Evolutionary conservation across 2,888 invertebrate species (phyloP).

Genomic region (Pseudoips prasinana): DNA sequence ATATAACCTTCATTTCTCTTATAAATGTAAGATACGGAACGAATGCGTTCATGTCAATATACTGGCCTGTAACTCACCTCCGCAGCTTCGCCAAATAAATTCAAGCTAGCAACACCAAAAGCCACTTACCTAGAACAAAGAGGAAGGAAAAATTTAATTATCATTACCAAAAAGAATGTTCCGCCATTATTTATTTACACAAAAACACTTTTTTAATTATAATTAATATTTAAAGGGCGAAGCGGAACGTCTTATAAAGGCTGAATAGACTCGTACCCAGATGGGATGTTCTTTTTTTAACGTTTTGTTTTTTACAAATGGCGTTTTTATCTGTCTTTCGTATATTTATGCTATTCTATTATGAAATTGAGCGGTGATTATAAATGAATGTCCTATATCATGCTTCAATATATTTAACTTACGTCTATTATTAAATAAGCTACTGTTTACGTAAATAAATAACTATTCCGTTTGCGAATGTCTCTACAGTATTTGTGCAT

Average conservation of each 20-base stretch:
- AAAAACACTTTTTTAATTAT: conserved; percentile 73
- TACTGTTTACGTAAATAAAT: no score
- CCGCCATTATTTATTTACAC: conserved; percentile 71
- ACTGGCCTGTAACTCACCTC: no score
- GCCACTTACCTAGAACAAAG: conserved; percentile 74
- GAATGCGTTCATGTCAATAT: no score
- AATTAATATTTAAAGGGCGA: conserved; percentile 75
- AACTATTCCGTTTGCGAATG: no score
- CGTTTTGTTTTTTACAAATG: not conserved
- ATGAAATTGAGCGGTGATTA: no score
- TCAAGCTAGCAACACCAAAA: conserved; percentile 59
- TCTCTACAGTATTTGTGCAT: no score
- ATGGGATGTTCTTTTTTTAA: not conserved
- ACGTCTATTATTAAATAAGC: no score
- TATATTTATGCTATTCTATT: no score
- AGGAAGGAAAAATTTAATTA: conserved; percentile 69
- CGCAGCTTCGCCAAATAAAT: conserved; percentile 17
- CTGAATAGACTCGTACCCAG: conserved; percentile 31
- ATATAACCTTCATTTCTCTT: no score
- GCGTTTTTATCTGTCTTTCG: not conserved
- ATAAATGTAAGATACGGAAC: no score
- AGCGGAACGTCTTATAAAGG: conserved; percentile 21
- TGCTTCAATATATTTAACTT: no score
- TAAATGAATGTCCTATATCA: no score
- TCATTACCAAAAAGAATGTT: conserved; percentile 64